Conservation (phyloP, 1,140 invertebrate genomes). For the Drosophila ercepeae region DNA sequence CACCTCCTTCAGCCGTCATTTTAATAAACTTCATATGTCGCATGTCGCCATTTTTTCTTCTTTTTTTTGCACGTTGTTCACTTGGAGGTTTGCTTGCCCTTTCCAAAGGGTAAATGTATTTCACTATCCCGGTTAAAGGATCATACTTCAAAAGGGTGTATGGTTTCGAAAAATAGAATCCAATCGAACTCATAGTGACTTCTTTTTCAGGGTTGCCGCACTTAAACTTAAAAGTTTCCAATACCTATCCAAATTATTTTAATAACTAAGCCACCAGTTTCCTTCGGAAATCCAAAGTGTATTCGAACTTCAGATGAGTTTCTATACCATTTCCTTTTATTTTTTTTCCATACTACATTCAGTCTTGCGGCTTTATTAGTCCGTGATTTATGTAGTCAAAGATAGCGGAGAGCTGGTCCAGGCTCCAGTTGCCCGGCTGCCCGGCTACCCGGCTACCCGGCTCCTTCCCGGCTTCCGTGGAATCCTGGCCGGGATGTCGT, state of each 20-base stretch:
- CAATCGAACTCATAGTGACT: neutral
- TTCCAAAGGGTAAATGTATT: neutral
- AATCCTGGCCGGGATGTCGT: constrained; percentile 53
- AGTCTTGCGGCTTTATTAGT: constrained; percentile 82
- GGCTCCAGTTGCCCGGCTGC: constrained; percentile 19
- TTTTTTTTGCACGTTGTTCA: constrained; percentile 49
- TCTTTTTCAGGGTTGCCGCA: too few species aligned
- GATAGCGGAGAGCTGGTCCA: constrained; percentile 66
- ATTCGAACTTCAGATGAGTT: neutral
- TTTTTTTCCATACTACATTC: constrained; percentile 44
- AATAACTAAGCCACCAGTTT: too few species aligned
- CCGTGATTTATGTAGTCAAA: constrained; percentile 81
- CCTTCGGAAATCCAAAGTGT: neutral
- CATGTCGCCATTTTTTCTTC: constrained; percentile 75
- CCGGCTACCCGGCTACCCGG: neutral
- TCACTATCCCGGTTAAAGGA: neutral
- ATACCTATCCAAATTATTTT: too few species aligned
- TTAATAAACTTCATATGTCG: constrained; percentile 83
- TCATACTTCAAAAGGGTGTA: neutral
- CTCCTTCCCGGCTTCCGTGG: constrained; percentile 17
- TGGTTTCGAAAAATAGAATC: neutral
- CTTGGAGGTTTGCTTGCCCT: constrained; percentile 24
- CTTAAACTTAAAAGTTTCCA: too few species aligned
- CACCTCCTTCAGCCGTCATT: constrained; percentile 62
- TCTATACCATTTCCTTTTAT: constrained; percentile 14